Evolutionary conservation across 2,888 invertebrate genomes (phyloP), one percentile per base, ranked within the genome.

Genomic region (Salticus scenicus): DNA sequence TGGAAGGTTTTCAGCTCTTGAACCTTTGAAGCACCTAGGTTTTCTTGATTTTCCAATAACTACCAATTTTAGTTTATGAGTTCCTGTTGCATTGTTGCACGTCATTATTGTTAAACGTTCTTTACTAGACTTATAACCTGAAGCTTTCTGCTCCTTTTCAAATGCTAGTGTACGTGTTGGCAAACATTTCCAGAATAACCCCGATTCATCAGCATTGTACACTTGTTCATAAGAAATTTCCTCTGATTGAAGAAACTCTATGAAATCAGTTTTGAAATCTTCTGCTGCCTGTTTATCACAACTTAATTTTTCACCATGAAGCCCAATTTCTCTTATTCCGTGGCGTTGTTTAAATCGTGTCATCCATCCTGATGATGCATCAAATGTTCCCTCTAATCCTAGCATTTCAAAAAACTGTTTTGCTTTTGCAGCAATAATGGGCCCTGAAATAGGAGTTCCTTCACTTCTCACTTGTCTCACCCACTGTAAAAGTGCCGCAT

Each of bases 151-250:
- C 27, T 75, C 75, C 24, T 7, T 20, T 47, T 67, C 41, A 51
- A 28, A 24, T 33, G 30, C 33, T 4, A 77, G 57, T 31, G 83
- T 82, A 71, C 27, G 66, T 7, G 20, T 24, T 12, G 83, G 80
- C 24, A 83, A 67, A 28, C 82, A 67, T 51, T 70, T 66, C 63
- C 57, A 82, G 33, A 20, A 57, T 17, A 79, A 24, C 1, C 17
- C 47, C 30, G 80, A 20, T 67, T 80, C 81, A 31, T 84, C 81
- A 30, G 37, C 57, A 7, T 84, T 83, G 41, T 83, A 83, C 14
- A 83, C 42, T 51, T 80, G 41, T 27, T 83, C 81, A 8, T 17
- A 24, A 7, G 70, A 78, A 28, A 63, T 10, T 57, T 81, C 37
- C 2, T 10, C 47, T 47, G 12, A 17, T 47, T n/a, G 7, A 12